Base-by-base conservation (phyloP, 2,888 invertebrate genomes). In the Xestia xanthographa region DNA sequence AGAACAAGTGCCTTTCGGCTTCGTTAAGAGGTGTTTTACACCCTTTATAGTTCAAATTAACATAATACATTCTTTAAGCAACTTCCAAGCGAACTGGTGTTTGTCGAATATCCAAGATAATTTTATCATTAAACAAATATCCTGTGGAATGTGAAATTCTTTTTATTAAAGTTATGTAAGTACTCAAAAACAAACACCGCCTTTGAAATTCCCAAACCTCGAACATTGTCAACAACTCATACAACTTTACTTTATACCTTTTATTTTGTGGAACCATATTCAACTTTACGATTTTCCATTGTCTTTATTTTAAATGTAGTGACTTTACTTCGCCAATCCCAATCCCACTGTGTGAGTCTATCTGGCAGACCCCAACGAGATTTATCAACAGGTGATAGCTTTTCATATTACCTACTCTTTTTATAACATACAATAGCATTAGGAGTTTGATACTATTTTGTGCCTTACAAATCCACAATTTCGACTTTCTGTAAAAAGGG, bases 231-330 rank as follows among this genome's bases (percentile, higher is more conserved):
- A 73, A 45, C 9, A 53, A 45, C 22, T 38, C 41, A 1, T 34
- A 34, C 11, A 60, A 26, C 43, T 66, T 73, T 48, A 26, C 43
- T 66, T 73, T 48, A 29, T 29, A 50, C 26, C 26, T 12, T 66
- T 75, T 66, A 2, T 50, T 58, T 20, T 29, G 20, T 50, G n/a
- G 20, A 63, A 43, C 38, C 11, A 53, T 22, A 29, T 50, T 50
- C 9, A 53, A 53, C 43, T 22, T 34, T 14, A 14, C 38, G 1
- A 6, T 38, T 53, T 56, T 38, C 14, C 14, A 63, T 69, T 56
- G 17, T 56, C 14, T 56, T 29, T 34, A 48, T 41, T 50, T n/a
- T 60, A 60, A 22, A n/a, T 63, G 11, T 43, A 34, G 14, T 68
- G 11, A 43, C 29, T 63, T 62, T 63, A 8, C 38, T n/a, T 38